phyloP scores from a whole-genome alignment of 2,797 vertebrate species.

The Parauchenoglanis ngamensis region DNA sequence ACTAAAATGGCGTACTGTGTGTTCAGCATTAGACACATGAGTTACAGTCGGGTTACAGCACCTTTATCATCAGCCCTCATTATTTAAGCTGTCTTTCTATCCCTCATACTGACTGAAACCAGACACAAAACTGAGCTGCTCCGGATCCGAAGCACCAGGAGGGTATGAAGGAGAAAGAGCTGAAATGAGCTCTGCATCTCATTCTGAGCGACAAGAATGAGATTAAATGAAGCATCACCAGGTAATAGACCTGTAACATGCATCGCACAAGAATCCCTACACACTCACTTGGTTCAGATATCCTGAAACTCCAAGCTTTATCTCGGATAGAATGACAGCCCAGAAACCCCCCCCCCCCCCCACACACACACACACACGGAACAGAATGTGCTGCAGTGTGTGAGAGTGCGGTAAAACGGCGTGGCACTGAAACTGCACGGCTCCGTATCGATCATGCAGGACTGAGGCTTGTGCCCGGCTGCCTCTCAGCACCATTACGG shows the following conservation, averaged over 20 bases:
- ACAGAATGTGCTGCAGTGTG: background rate
- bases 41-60: conserved; percentile 47
- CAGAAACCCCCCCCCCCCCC: background rate
- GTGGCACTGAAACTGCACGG: conserved; percentile 18
- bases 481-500: conserved; percentile 40
- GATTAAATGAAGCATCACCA: conserved; percentile 10
- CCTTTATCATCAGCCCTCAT: conserved; percentile 57
- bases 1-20: background rate
- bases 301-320: background rate
- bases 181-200: background rate
- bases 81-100: conserved; percentile 9
- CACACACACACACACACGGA: conserved; percentile 3
- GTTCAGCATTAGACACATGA: background rate
- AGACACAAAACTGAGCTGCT: background rate
- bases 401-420: conserved; percentile 16
- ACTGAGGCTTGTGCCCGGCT: conserved; percentile 13
- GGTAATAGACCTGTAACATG: conserved; percentile 23
- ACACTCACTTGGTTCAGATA: background rate
- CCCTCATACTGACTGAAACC: conserved; percentile 5
- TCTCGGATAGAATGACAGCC: conserved; percentile 6
- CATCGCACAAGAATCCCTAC: background rate
- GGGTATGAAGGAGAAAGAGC: background rate
- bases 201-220: background rate
- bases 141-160: background rate
- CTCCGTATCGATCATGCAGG: conserved; percentile 33